Evolutionary conservation across 2,113 vertebrate genomes (phyloP), one percentile per base, ranked within the genome.

Genomic region (Axis porcinus): DNA sequence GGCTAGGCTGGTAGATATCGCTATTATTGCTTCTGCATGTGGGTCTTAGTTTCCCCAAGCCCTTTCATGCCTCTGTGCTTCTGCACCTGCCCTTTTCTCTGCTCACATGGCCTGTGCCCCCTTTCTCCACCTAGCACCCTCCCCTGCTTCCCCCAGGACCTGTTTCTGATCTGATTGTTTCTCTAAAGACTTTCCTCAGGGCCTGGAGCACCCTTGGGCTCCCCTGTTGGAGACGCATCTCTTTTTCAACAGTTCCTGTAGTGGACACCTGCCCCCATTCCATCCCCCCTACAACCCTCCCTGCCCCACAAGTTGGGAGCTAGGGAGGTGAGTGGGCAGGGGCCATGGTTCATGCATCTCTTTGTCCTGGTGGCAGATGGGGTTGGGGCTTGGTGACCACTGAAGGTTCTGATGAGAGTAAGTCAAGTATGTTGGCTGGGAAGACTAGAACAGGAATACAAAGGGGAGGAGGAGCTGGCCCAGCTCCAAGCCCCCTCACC

Each of bases 51-150:
- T 45, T 36, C 7, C 52, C 64, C 15, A 4, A 2, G 9, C 4
- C 52, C 14, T 52, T n/a, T 25, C n/a, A 1, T 0, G 15, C 7
- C 6, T 76, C 60, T 33, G 27, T 23, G 64, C 23, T 33, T 54
- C 70, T 7, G 28, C 33, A 28, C 21, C 40, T 40, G 86, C 47
- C 67, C 40, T 76, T 58, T 70, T 27, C 57, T 5, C 10, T 2
- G 40, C 21, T 30, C 27, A n/a, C n/a, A 8, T 21, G 0, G 0
- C 12, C 33, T 21, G 33, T 1, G 0, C 13, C 13, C 11, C 2
- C 28, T 60, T 57, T 84, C 67, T 92, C 57, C 13, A 15, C 25
- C 1, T 16, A 43, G n/a, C 60, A 11, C 13, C 23, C 13, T n/a
- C 13, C 45, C 55, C 21, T 62, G 21, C 55, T 12, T 13, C 16